A percentile compares a stretch with the other conserved stretches of the same genome.
phyloP scores from a whole-genome alignment of 2,797 vertebrate genomes.

The Atherinosoma microstoma region DNA sequence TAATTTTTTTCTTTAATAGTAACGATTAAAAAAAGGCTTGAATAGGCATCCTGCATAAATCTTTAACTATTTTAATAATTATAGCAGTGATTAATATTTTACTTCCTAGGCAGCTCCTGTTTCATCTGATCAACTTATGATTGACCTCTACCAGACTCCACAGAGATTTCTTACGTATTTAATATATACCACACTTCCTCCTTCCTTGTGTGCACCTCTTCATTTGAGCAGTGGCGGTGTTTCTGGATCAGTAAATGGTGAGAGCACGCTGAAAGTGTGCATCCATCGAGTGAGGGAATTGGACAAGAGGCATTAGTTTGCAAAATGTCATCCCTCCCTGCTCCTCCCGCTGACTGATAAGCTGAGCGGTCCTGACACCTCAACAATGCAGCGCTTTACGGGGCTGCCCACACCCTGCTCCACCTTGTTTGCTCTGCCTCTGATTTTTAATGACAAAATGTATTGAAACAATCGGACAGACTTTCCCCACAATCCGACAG shows the following conservation, averaged over 20 bases:
- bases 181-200: slow-evolving; percentile 1
- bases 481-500: slow-evolving; percentile 89
- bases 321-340: slow-evolving; percentile 86
- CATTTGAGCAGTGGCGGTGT: neutral
- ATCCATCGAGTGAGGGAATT: slow-evolving; percentile 19
- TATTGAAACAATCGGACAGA: slow-evolving; percentile 93
- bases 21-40: slow-evolving; percentile 9
- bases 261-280: slow-evolving; percentile 16
- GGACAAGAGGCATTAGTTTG: slow-evolving; percentile 86
- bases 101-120: neutral
- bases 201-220: neutral
- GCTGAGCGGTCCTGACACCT: slow-evolving; percentile 91
- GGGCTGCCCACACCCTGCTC: slow-evolving; percentile 83
- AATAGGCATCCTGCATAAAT: slow-evolving; percentile 8
- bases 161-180: slow-evolving; percentile 7
- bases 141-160: neutral
- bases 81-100: neutral
- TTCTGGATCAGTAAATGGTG: slow-evolving; percentile 3
- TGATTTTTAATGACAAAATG: slow-evolving; percentile 94
- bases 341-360: slow-evolving; percentile 77
- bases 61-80: slow-evolving; percentile 23
- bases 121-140: neutral
- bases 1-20: slow-evolving; percentile 10
- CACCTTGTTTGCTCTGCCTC: slow-evolving; percentile 90
- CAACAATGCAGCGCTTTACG: slow-evolving; percentile 88